Conservation (phyloP, 2,888 invertebrate genomes). For the Allygus modestus region DNA sequence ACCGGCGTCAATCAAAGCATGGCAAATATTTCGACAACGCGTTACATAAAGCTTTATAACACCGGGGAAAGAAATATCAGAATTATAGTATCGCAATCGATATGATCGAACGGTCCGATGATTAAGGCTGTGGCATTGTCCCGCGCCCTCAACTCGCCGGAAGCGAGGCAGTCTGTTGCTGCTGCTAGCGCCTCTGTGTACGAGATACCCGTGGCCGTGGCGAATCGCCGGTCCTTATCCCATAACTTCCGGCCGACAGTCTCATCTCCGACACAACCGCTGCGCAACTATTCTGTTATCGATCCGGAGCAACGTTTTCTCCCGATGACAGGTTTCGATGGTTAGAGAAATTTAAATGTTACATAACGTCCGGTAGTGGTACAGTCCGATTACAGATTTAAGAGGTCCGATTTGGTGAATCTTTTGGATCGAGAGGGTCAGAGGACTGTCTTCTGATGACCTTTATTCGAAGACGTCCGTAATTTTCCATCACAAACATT, state of each 20-base stretch:
- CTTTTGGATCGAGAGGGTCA: too few species aligned
- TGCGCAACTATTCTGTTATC: not conserved
- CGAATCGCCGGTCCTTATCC: slow-evolving; percentile 43
- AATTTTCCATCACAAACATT: too few species aligned
- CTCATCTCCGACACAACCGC: not conserved
- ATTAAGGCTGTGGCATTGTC: not conserved
- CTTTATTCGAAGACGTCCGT: too few species aligned
- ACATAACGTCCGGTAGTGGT: too few species aligned
- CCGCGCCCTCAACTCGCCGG: not conserved
- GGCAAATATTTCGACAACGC: slow-evolving; percentile 1
- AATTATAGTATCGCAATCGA: slow-evolving; percentile 3
- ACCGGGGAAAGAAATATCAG: not conserved
- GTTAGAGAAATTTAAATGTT: not conserved
- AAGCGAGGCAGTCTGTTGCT: slow-evolving; percentile 10
- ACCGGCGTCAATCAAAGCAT: slow-evolving; percentile 11
- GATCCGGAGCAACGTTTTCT: not conserved
- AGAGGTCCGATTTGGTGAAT: too few species aligned
- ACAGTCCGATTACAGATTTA: too few species aligned
- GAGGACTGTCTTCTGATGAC: too few species aligned
- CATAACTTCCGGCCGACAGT: slow-evolving; percentile 27
- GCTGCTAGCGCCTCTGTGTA: not conserved
- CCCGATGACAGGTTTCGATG: not conserved
- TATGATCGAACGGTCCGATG: slow-evolving; percentile 8
- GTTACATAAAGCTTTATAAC: slow-evolving; percentile 16
- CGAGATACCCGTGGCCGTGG: slow-evolving; percentile 43